Conservation (phyloP, 1,140 invertebrate species). For the Stenopsyche tienmushanensis region DNA sequence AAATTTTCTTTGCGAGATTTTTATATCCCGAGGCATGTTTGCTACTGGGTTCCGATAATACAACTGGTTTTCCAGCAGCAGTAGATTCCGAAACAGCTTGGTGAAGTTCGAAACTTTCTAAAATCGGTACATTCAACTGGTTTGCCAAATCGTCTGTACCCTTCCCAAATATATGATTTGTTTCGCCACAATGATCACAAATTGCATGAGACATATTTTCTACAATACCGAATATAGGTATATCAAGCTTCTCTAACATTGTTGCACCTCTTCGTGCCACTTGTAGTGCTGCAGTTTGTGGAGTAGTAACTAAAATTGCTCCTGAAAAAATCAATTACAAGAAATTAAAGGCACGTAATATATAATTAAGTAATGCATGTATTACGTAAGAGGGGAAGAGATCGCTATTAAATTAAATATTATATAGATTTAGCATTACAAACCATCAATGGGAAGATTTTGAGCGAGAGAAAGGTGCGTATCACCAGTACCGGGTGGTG, state of each 20-base stretch:
- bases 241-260: slow-evolving; percentile 78
- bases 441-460: slow-evolving; percentile 79
- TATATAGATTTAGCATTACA: not conserved
- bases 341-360: not conserved
- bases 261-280: slow-evolving; percentile 76
- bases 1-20: slow-evolving; percentile 57
- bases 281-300: slow-evolving; percentile 78
- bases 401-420: not conserved
- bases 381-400: too few species aligned
- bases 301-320: slow-evolving; percentile 81
- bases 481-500: slow-evolving; percentile 90
- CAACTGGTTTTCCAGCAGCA: slow-evolving; percentile 76
- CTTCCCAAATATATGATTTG: slow-evolving; percentile 64
- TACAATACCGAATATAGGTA: slow-evolving; percentile 79
- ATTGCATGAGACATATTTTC: slow-evolving; percentile 81
- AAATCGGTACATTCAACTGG: slow-evolving; percentile 58
- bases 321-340: slow-evolving; percentile 50
- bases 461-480: slow-evolving; percentile 86
- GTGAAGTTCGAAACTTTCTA: slow-evolving; percentile 77
- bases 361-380: too few species aligned
- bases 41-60: slow-evolving; percentile 67
- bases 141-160: slow-evolving; percentile 57
- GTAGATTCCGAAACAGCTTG: slow-evolving; percentile 67
- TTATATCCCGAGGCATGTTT: slow-evolving; percentile 58
- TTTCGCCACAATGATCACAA: slow-evolving; percentile 69